Evolutionary conservation across 2,888 invertebrate species (phyloP).

Genomic region (Bombylius major): DNA sequence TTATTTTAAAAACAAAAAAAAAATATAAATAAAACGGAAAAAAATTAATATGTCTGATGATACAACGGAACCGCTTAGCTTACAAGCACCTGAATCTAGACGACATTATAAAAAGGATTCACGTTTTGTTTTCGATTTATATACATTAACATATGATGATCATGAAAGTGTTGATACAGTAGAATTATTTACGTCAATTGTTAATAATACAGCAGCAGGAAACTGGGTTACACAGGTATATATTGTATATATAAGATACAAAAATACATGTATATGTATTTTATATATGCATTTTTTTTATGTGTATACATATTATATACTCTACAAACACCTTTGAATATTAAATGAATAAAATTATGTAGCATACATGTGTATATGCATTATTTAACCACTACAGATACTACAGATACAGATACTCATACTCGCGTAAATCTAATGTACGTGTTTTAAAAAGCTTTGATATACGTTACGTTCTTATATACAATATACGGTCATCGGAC

Average conservation of each 20-base stretch:
- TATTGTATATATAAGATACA: background rate
- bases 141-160: conserved; percentile 74
- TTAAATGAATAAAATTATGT: too few species aligned
- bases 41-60: background rate
- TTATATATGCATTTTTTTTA: background rate
- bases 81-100: conserved; percentile 40
- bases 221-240: conserved; percentile 26
- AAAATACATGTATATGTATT: background rate
- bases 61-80: conserved; percentile 37
- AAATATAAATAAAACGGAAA: background rate
- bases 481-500: background rate
- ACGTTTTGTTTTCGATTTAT: conserved; percentile 67
- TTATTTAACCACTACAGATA: too few species aligned
- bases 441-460: too few species aligned
- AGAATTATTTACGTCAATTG: conserved; percentile 39
- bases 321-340: too few species aligned
- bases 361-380: too few species aligned
- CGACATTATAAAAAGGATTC: conserved; percentile 82
- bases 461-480: background rate
- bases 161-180: conserved; percentile 63
- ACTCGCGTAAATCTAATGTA: too few species aligned
- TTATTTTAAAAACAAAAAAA: background rate
- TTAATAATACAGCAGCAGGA: conserved; percentile 24
- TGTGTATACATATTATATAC: too few species aligned
- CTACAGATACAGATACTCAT: too few species aligned